A percentile compares a stretch with the other conserved stretches of the same genome.
phyloP scores from a whole-genome alignment of 2,888 invertebrate species.

The Adela reaumurella region DNA sequence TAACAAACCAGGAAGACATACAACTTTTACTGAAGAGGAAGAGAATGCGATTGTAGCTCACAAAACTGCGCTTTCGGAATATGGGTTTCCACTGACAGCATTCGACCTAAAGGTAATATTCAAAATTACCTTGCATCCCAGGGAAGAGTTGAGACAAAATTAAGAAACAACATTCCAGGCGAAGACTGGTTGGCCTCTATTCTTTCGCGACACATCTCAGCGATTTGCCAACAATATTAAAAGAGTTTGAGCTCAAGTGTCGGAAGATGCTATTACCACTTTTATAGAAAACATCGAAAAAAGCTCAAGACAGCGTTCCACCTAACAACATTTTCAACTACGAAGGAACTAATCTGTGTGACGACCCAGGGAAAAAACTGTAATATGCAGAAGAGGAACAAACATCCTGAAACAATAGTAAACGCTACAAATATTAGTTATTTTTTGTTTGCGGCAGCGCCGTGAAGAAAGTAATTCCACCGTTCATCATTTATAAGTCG shows the following conservation, averaged over 20 bases:
- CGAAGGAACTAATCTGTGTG: constrained; percentile 21
- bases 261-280: constrained; percentile 9
- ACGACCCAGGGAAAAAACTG: constrained; percentile 20
- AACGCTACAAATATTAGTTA: constrained; percentile 18
- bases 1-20: constrained; percentile 12
- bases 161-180: constrained; percentile 16
- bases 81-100: constrained; percentile 15
- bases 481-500: constrained; percentile 22
- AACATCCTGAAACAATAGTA: constrained; percentile 20
- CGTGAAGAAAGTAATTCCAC: constrained; percentile 18
- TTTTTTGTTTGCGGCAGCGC: constrained; percentile 22
- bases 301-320: constrained; percentile 9
- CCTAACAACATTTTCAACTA: constrained; percentile 19
- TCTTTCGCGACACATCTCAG: constrained; percentile 9
- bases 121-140: constrained; percentile 11
- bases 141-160: constrained; percentile 9
- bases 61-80: constrained; percentile 12
- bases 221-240: constrained; percentile 14
- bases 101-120: constrained; percentile 11
- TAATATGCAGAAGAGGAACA: constrained; percentile 15
- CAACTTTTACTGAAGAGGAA: constrained; percentile 13
- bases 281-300: constrained; percentile 13
- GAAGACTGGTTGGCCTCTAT: constrained; percentile 14
- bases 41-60: constrained; percentile 13
- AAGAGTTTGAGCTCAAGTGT: constrained; percentile 11